phyloP scores from a whole-genome alignment of 2,888 invertebrate genomes.

The Tetropium fuscum region DNA sequence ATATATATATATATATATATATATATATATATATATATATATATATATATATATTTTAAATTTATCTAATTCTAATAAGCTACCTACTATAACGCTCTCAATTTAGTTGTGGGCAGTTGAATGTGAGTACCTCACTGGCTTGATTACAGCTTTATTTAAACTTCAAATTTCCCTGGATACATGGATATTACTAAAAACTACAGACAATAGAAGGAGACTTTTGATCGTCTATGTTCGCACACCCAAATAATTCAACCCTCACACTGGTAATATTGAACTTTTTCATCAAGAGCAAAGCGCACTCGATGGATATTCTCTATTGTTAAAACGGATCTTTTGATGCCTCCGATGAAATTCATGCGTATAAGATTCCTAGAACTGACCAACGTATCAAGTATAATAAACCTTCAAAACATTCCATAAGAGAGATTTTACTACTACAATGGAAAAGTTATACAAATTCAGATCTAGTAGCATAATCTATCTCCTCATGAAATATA shows the following conservation, averaged over 20 bases:
- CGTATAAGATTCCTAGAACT: conserved; percentile 3
- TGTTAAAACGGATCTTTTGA: background rate
- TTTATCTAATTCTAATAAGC: too few relatives aligned
- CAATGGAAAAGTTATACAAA: conserved; percentile 16
- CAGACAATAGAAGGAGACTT: background rate
- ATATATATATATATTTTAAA: too few relatives aligned
- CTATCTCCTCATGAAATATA: too few relatives aligned
- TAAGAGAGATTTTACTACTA: conserved; percentile 1
- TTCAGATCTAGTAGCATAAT: too few relatives aligned
- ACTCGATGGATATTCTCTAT: background rate
- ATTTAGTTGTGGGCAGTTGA: too few relatives aligned
- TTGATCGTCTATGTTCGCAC: too few relatives aligned
- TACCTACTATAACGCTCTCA: too few relatives aligned
- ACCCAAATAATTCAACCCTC: background rate
- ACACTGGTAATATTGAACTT: background rate
- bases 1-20: too few relatives aligned
- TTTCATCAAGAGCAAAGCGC: background rate
- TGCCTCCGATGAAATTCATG: conserved; percentile 10
- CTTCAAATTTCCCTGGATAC: too few relatives aligned
- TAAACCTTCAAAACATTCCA: conserved; percentile 10
- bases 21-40: too few relatives aligned
- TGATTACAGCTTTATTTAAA: too few relatives aligned
- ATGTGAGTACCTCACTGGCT: too few relatives aligned
- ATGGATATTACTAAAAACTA: background rate
- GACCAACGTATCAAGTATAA: conserved; percentile 6